Evolutionary conservation across 2,797 vertebrate species (phyloP).

Genomic region (Myioborus melanocephalus): DNA sequence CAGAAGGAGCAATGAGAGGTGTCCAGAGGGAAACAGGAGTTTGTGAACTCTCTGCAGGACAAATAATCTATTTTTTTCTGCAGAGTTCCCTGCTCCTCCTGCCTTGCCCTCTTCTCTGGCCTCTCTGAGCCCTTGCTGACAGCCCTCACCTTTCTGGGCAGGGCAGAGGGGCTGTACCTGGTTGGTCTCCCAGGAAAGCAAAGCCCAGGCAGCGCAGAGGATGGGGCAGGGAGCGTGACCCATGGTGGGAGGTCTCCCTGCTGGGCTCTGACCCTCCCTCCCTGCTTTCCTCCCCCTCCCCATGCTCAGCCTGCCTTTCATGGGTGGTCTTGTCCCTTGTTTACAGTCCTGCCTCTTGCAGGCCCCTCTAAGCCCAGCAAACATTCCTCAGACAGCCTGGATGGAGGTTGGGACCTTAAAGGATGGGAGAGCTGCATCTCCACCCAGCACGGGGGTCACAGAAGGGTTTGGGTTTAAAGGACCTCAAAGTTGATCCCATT

Average conservation of each 20-base stretch:
- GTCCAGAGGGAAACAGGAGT: background rate
- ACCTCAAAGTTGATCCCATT: background rate
- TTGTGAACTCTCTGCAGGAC: background rate
- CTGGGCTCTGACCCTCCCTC: background rate
- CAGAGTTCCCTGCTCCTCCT: background rate
- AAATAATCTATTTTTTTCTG: background rate
- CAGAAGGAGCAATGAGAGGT: background rate
- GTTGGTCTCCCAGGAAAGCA: background rate
- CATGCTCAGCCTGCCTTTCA: background rate
- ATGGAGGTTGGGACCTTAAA: background rate
- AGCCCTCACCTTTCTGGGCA: background rate
- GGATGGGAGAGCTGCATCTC: background rate
- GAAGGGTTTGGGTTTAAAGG: background rate
- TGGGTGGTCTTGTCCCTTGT: slow-evolving; percentile 53
- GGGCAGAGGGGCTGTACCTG: background rate
- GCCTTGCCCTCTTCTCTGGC: background rate
- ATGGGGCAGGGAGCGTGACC: background rate
- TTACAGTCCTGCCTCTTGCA: background rate
- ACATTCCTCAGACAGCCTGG: background rate
- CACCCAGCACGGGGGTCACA: background rate
- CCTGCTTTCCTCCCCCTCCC: background rate
- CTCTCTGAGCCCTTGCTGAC: background rate
- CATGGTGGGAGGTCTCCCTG: background rate
- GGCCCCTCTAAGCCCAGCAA: background rate
- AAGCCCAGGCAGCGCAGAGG: background rate